phyloP scores from a whole-genome alignment of 2,113 vertebrate genomes.

The Struthio camelus region DNA sequence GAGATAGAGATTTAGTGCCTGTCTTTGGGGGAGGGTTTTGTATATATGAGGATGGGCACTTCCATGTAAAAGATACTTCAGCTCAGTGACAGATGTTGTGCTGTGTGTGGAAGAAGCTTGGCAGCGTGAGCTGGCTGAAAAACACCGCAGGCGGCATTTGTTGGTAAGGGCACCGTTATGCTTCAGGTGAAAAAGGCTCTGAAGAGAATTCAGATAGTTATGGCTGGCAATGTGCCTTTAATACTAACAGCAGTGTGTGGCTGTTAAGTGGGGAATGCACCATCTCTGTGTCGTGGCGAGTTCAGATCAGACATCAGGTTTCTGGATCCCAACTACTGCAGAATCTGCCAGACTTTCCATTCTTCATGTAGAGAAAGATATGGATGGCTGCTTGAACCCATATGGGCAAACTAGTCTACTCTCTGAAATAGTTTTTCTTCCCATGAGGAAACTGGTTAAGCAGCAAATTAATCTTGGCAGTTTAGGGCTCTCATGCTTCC shows the following conservation, averaged over 20 bases:
- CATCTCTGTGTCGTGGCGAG: neutral
- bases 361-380: neutral
- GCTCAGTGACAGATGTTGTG: conserved; percentile 76
- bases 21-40: neutral
- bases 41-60: neutral
- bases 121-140: conserved; percentile 63
- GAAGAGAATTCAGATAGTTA: neutral
- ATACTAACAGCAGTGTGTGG: neutral
- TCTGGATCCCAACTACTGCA: neutral
- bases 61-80: conserved; percentile 52
- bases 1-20: neutral
- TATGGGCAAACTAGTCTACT: neutral
- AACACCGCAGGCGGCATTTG: conserved; percentile 66
- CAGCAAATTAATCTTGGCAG: neutral
- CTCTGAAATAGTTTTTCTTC: neutral
- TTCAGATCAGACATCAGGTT: neutral
- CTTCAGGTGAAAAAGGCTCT: neutral
- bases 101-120: conserved; percentile 67
- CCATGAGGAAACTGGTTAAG: neutral
- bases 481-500: neutral
- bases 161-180: conserved; percentile 75
- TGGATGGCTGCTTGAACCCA: neutral
- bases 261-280: neutral
- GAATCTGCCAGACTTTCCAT: neutral
- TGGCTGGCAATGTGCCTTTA: neutral